Conservation (phyloP, 1,140 invertebrate species). For the Brachionus paranguensis region DNA sequence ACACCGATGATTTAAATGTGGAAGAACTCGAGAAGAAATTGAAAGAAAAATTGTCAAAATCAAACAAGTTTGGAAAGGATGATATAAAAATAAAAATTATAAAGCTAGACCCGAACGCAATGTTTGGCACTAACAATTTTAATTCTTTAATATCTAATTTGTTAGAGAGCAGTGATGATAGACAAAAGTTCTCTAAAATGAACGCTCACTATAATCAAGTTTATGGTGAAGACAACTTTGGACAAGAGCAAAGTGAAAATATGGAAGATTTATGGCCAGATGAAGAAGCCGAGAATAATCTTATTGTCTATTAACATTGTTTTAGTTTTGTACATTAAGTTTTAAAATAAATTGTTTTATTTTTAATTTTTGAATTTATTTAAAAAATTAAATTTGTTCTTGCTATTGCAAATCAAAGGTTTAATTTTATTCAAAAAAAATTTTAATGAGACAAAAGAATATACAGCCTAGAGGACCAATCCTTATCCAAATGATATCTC, state of each 20-base stretch:
- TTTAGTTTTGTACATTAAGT: background rate
- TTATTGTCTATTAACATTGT: background rate
- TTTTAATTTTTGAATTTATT: background rate
- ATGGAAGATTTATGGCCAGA: background rate
- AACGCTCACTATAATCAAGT: background rate
- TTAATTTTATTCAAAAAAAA: background rate
- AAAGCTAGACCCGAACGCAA: background rate
- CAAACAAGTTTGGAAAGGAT: background rate
- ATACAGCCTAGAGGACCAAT: background rate
- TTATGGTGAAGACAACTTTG: background rate
- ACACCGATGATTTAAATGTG: background rate
- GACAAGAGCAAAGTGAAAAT: background rate
- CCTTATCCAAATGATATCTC: background rate
- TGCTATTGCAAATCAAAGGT: background rate
- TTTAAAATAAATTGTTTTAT: background rate
- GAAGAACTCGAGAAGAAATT: background rate
- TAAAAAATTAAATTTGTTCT: background rate
- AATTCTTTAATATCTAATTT: background rate
- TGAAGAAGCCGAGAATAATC: background rate
- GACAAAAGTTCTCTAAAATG: background rate
- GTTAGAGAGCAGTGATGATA: background rate
- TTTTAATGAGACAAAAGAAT: background rate
- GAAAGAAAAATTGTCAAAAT: background rate
- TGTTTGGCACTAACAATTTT: background rate
- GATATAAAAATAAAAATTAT: slow-evolving; percentile 7